These are phyloP conservation scores for Abrostola tripartita DNA, from an alignment of 2,888 invertebrate species.

Conservation along the genomic window DNA sequence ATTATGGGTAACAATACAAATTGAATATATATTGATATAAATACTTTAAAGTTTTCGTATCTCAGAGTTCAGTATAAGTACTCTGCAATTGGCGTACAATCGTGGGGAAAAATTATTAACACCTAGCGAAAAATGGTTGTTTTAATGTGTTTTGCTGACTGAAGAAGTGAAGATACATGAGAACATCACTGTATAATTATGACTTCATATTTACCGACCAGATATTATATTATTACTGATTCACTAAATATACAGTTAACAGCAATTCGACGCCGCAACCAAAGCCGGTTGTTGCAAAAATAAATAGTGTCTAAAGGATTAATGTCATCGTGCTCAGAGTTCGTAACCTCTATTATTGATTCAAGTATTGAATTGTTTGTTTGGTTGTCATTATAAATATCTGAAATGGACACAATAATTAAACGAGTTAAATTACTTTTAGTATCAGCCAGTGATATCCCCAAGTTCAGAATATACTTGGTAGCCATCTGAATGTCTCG, in stretches of 20 bases:
- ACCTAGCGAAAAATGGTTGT: too few relatives aligned
- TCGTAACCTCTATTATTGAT: conserved; percentile 32
- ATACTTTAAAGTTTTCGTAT: neutral
- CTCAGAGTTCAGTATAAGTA: too few relatives aligned
- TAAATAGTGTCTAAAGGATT: conserved; percentile 12
- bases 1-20: neutral
- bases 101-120: too few relatives aligned
- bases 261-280: neutral
- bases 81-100: too few relatives aligned
- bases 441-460: conserved; percentile 1
- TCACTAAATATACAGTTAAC: neutral
- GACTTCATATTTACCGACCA: too few relatives aligned
- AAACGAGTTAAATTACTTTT: neutral
- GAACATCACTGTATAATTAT: too few relatives aligned
- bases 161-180: too few relatives aligned
- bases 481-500: neutral
- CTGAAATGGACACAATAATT: conserved; percentile 7
- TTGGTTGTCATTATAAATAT: conserved; percentile 15
- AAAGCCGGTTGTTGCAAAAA: neutral
- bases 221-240: too few relatives aligned
- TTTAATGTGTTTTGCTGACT: too few relatives aligned
- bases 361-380: conserved; percentile 29
- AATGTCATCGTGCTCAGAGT: conserved; percentile 24
- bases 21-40: neutral
- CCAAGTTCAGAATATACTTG: neutral